These are phyloP conservation scores for Apamea sordens DNA, from an alignment of 2,888 invertebrate species.

Conservation along the genomic window DNA sequence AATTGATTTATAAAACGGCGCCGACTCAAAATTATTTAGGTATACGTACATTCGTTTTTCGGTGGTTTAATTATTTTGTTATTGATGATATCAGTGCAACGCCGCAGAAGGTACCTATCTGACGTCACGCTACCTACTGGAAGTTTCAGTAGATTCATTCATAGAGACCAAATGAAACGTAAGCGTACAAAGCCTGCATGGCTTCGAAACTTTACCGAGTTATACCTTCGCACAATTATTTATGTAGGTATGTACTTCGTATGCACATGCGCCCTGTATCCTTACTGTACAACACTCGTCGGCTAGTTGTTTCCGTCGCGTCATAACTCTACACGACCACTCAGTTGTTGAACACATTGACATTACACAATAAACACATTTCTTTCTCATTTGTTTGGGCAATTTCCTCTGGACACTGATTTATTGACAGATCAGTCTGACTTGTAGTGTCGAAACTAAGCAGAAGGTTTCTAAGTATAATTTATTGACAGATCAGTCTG, in stretches of 20 bases:
- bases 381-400: background rate
- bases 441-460: background rate
- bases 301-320: background rate
- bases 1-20: no score
- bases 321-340: background rate
- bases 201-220: background rate
- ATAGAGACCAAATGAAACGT: background rate
- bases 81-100: background rate
- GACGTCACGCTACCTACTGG: background rate
- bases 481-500: no score
- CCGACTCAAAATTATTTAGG: no score
- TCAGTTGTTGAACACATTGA: background rate
- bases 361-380: background rate
- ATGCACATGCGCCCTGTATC: no score
- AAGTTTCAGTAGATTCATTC: slow-evolving; percentile 14
- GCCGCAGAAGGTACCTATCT: background rate
- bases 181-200: background rate
- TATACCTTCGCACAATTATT: background rate
- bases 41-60: no score
- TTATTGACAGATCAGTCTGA: slow-evolving; percentile 1
- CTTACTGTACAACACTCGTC: background rate
- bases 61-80: no score
- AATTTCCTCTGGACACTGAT: background rate
- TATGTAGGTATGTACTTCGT: no score
- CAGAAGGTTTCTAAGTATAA: background rate